These are phyloP conservation scores for Mesocricetus auratus DNA, from an alignment of 2,113 vertebrate genomes.

Conservation along the genomic window DNA sequence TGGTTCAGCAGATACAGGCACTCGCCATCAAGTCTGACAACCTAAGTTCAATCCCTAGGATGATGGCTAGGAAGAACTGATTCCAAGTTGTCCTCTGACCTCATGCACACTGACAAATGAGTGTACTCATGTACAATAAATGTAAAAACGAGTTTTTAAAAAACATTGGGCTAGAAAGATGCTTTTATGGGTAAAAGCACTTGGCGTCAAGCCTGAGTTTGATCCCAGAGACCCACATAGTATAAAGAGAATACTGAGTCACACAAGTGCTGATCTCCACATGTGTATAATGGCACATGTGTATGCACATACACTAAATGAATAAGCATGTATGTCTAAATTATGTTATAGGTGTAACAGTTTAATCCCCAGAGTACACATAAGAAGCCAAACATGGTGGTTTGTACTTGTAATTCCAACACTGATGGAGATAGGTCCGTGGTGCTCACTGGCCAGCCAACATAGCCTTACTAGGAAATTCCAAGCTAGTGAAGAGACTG, in stretches of 20 bases:
- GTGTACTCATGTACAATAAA: not conserved
- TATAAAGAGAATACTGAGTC: not conserved
- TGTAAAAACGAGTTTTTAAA: not conserved
- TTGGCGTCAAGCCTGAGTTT: not conserved
- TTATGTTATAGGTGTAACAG: not conserved
- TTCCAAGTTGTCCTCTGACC: not conserved
- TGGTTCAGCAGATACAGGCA: not conserved
- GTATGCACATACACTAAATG: not conserved
- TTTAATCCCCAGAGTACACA: not conserved
- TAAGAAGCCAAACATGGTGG: not conserved
- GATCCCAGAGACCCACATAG: not conserved
- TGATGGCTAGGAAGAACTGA: not conserved
- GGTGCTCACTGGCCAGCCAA: not conserved
- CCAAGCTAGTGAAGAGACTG: not conserved
- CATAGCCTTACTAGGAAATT: not conserved
- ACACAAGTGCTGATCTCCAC: not conserved
- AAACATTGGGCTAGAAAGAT: not conserved
- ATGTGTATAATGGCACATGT: not conserved
- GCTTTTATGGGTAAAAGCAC: not conserved
- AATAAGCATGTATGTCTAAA: not conserved
- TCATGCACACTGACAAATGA: not conserved
- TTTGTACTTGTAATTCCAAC: not conserved
- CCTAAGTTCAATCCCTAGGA: not conserved
- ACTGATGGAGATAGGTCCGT: not conserved
- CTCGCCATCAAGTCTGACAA: not conserved